Evolutionary conservation across 2,888 invertebrate genomes (phyloP), one percentile per base, ranked within the genome.

Genomic region (Alitta virens): DNA sequence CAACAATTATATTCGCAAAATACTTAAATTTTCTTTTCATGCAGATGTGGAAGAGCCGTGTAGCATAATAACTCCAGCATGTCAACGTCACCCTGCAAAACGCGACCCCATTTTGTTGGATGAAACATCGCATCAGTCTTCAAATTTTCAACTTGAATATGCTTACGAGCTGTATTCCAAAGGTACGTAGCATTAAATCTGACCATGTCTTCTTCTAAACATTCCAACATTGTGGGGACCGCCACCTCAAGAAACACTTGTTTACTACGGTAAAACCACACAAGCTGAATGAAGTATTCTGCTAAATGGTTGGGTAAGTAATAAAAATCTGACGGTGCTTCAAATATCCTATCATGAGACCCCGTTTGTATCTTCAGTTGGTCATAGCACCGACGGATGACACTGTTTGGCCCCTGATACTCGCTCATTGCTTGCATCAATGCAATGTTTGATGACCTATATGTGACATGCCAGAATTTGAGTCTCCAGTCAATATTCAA

Each of bases 161-260:
- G 33, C 5, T 7, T 7, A 5, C 33, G 5, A 33, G 7, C 12
- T 7, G 7, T 12, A 7, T 5, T 7, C 33, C 33, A 33, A 33
- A 33, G 5, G 12, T 33, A 33, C 5, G 12, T 33, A 12, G 33
- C 12, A 33, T 58, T 16, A 49, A 24, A 14, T 14, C 60, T 46
- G 2, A 56, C 56, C 38, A 55, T 60, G 2, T 51, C 55, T 0
- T 21, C 40, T 21, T 46, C 61, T 23, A 70, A 55, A 33, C 68
- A 69, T 12, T 38, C 25, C 2, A 70, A 46, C 1, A 64, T 59
- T 1, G 66, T 66, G 2, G 68, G 64, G 24, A 70, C 58, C 16
- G 68, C 70, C 14, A 70, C 63, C 56, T 70, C 68, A 23, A 70
- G 42, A 40, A 69, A 69, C 14, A 70, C 64, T 18, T 63, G 23